Percentiles rank a stretch among this genome's conserved stretches.
These are phyloP conservation scores for Mamestra brassicae DNA, from an alignment of 2,888 invertebrate species.

Conservation along the genomic window DNA sequence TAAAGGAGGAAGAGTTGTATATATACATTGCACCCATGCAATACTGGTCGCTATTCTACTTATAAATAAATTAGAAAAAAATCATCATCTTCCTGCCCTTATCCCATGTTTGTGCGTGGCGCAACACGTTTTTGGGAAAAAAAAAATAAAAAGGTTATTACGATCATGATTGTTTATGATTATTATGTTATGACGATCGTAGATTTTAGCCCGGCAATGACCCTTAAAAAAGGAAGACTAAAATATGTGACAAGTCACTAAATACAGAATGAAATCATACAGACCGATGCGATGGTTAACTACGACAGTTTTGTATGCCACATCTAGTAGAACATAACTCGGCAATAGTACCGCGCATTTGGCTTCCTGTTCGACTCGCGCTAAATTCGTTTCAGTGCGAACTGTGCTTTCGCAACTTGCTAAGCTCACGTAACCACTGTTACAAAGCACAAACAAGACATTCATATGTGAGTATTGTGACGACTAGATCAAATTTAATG, in stretches of 20 bases:
- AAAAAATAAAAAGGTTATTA: too few relatives aligned
- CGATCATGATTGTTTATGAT: too few relatives aligned
- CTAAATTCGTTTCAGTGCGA: conserved; percentile 85
- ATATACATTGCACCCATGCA: too few relatives aligned
- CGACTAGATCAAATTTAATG: conserved; percentile 47
- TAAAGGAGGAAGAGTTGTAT: too few relatives aligned
- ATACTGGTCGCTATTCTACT: too few relatives aligned
- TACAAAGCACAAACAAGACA: conserved; percentile 76
- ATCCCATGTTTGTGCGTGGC: too few relatives aligned
- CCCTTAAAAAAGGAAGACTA: not conserved
- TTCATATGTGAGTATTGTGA: conserved; percentile 64
- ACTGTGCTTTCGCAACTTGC: conserved; percentile 83
- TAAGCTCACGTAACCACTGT: conserved; percentile 85
- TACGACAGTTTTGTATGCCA: conserved; percentile 34
- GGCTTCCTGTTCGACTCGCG: conserved; percentile 82
- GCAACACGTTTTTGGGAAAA: too few relatives aligned
- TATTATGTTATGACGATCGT: too few relatives aligned
- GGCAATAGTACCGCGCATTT: conserved; percentile 63
- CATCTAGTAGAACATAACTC: conserved; percentile 70
- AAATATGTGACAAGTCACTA: not conserved
- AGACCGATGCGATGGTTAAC: too few relatives aligned
- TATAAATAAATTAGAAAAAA: too few relatives aligned
- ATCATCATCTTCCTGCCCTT: too few relatives aligned
- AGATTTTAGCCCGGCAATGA: too few relatives aligned
- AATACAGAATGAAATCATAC: not conserved